A percentile compares a stretch with the other conserved stretches of the same genome.
These are phyloP conservation scores for Camptogramma bilineatum DNA, from an alignment of 2,888 invertebrate species.

Conservation along the genomic window DNA sequence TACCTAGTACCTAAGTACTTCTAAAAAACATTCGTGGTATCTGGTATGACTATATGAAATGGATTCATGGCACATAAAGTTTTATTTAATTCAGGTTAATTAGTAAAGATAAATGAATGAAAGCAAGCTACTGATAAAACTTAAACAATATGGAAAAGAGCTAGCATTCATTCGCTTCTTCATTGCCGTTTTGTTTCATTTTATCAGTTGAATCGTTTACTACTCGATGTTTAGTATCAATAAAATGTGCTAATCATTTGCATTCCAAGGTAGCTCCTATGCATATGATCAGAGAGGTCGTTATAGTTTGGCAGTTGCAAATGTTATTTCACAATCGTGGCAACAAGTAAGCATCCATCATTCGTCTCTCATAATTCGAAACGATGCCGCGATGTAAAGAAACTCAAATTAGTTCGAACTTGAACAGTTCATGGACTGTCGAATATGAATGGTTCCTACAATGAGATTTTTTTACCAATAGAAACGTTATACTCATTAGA, in stretches of 20 bases:
- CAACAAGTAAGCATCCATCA: constrained; percentile 39
- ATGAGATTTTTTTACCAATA: no score
- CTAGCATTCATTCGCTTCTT: constrained; percentile 1
- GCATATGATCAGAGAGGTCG: not conserved
- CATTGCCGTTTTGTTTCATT: constrained; percentile 11
- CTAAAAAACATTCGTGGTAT: not conserved
- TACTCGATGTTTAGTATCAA: constrained; percentile 16
- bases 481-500: no score
- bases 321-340: constrained; percentile 24
- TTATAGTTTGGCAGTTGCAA: constrained; percentile 9
- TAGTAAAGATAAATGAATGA: not conserved
- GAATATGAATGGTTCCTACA: not conserved
- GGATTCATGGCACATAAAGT: not conserved
- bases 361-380: constrained; percentile 22
- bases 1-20: not conserved
- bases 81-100: constrained; percentile 6
- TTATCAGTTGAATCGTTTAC: constrained; percentile 17
- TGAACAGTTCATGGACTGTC: constrained; percentile 28
- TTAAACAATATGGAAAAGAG: not conserved
- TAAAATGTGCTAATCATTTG: constrained; percentile 3
- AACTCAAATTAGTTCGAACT: constrained; percentile 23
- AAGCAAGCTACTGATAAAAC: not conserved
- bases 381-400: constrained; percentile 25
- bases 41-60: not conserved
- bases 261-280: not conserved